phyloP scores from a whole-genome alignment of 2,888 invertebrate genomes.

The Buathra laborator region DNA sequence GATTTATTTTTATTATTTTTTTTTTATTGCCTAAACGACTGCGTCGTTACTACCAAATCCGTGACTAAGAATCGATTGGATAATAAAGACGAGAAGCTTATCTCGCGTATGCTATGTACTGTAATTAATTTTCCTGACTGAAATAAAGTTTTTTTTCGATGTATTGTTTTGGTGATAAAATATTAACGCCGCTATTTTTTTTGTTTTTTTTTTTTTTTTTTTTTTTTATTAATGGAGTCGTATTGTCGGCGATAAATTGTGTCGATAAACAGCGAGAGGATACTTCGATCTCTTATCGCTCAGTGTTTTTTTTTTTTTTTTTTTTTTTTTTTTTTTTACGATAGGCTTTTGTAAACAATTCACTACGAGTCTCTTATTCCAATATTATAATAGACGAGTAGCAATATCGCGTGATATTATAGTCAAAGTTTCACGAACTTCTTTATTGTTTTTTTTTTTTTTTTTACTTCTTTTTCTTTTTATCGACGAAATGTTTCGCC shows the following conservation, averaged over 20 bases:
- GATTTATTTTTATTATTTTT: slow-evolving; percentile 19
- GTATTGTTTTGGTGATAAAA: background rate
- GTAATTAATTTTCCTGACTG: background rate
- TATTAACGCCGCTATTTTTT: background rate
- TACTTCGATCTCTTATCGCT: too few relatives aligned
- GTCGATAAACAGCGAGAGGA: too few relatives aligned
- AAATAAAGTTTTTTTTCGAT: background rate
- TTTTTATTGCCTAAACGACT: slow-evolving; percentile 34
- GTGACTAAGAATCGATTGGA: slow-evolving; percentile 60
- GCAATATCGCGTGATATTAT: background rate
- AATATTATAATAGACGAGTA: too few relatives aligned
- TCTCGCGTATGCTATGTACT: background rate
- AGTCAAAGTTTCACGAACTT: slow-evolving; percentile 17
- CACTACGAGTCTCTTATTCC: too few relatives aligned
- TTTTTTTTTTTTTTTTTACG: too few relatives aligned
- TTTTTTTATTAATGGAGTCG: background rate
- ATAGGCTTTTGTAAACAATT: too few relatives aligned
- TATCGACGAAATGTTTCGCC: slow-evolving; percentile 30
- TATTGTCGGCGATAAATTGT: background rate
- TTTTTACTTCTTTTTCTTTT: slow-evolving; percentile 1
- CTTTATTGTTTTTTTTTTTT: slow-evolving; percentile 6
- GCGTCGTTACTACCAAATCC: slow-evolving; percentile 1
- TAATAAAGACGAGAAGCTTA: slow-evolving; percentile 37
- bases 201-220: background rate
- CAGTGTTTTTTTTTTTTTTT: too few relatives aligned